phyloP scores from a whole-genome alignment of 2,797 vertebrate genomes.

The Syndactyla subalaris region DNA sequence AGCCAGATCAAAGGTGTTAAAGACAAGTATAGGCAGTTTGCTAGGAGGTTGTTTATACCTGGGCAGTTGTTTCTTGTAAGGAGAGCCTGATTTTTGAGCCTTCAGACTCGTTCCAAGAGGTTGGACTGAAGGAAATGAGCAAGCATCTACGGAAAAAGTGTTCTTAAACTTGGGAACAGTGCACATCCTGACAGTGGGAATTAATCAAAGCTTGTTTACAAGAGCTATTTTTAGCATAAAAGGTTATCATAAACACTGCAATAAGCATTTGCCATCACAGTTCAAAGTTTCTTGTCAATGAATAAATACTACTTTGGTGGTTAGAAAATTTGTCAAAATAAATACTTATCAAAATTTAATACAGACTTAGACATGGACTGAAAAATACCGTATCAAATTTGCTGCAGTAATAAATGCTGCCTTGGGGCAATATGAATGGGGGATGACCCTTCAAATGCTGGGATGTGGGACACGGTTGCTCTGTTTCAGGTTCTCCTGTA shows the following conservation, averaged over 20 bases:
- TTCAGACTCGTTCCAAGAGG: slow-evolving; percentile 45
- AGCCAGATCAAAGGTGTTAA: slow-evolving; percentile 5
- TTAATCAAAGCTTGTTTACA: slow-evolving; percentile 83
- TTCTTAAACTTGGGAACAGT: slow-evolving; percentile 72
- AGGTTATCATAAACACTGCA: slow-evolving; percentile 69
- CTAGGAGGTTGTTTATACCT: slow-evolving; percentile 37
- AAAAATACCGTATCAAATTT: not conserved
- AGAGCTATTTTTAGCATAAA: slow-evolving; percentile 80
- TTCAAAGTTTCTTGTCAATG: slow-evolving; percentile 37
- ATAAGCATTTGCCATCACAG: slow-evolving; percentile 8
- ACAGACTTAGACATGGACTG: not conserved
- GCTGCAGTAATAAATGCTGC: not conserved
- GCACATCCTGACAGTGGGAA: slow-evolving; percentile 81
- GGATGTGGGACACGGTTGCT: not conserved
- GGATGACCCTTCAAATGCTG: not conserved
- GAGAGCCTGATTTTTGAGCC: slow-evolving; percentile 34
- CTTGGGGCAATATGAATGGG: not conserved
- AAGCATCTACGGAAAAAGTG: slow-evolving; percentile 78
- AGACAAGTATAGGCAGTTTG: not conserved
- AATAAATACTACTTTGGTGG: not conserved
- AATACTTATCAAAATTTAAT: not conserved
- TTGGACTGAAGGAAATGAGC: slow-evolving; percentile 76
- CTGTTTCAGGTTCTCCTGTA: not conserved
- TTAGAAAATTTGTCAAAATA: not conserved
- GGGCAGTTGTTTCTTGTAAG: slow-evolving; percentile 6